Percentiles rank a stretch among this genome's conserved stretches.
Conservation (phyloP, 2,888 invertebrate species). For the Phyllotreta cruciferae region DNA sequence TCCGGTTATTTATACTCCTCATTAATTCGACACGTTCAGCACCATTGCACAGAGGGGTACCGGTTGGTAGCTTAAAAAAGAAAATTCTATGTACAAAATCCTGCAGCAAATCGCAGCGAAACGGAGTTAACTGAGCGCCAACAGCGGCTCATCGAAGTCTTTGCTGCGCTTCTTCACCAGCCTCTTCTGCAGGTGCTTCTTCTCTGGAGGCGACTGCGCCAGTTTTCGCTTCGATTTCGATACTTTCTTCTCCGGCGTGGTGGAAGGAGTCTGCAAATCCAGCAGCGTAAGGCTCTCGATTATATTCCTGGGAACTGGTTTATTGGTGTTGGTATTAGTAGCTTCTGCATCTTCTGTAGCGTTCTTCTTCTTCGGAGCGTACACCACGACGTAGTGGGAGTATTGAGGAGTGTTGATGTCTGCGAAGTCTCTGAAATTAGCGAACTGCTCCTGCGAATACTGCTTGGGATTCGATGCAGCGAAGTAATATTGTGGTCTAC, state of each 20-base stretch:
- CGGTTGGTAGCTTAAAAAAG: too few species aligned
- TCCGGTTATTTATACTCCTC: too few species aligned
- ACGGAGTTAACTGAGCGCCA: slow-evolving; percentile 68
- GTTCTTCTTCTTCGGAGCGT: slow-evolving; percentile 72
- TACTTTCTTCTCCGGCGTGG: slow-evolving; percentile 57
- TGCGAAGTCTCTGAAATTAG: slow-evolving; percentile 89
- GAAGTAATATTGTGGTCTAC: slow-evolving; percentile 69
- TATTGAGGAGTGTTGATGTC: slow-evolving; percentile 88
- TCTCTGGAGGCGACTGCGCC: slow-evolving; percentile 63
- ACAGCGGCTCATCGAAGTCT: slow-evolving; percentile 69
- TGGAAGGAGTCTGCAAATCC: slow-evolving; percentile 64
- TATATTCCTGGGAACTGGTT: slow-evolving; percentile 70
- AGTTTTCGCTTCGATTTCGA: slow-evolving; percentile 74
- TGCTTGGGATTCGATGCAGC: slow-evolving; percentile 66
- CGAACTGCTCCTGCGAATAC: slow-evolving; percentile 83
- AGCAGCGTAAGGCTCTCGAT: slow-evolving; percentile 79
- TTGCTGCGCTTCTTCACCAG: slow-evolving; percentile 27
- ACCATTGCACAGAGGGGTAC: too few species aligned
- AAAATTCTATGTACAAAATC: slow-evolving; percentile 27
- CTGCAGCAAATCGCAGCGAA: background rate
- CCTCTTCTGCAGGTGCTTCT: slow-evolving; percentile 64
- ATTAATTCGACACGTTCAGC: slow-evolving; percentile 7
- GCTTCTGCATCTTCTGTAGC: slow-evolving; percentile 57
- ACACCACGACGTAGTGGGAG: slow-evolving; percentile 83
- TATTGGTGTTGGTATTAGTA: slow-evolving; percentile 36